Evolutionary conservation across 2,888 invertebrate genomes (phyloP), one percentile per base, ranked within the genome.

Genomic region (Latrodectus elegans): DNA sequence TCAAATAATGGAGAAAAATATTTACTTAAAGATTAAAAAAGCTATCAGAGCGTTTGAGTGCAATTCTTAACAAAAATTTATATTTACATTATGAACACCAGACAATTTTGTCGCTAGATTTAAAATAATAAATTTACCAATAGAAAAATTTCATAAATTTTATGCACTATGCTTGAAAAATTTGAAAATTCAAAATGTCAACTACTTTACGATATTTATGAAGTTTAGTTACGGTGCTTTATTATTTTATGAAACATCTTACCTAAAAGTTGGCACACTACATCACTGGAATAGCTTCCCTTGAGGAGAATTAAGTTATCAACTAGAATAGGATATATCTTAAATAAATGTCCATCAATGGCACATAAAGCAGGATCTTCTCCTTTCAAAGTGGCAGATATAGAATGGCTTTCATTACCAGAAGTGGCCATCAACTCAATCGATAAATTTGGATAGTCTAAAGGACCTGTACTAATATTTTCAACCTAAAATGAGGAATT

Each of bases 241-340:
- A 22, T 22, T 22, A 22, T 53, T 67, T 52, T n/a, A 10, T 49
- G 15, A 64, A 76, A 17, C 17, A n/a, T 9, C 65, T 64, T 70
- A 88, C 87, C 91, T 74, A 89, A 90, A 15, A 87, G 91, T 75
- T 70, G 82, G 17, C 65, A 49, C 8, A 70, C 68, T 10, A 60
- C 22, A 22, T 80, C 77, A 64, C 68, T 17, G 22, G 67, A 14
- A 38, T 78, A 49, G 8, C 52, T 49, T 52, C 76, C 80, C 51
- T 73, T 84, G 60, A 67, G 72, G 4, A 88, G n/a, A 49, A 88
- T 78, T n/a, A 85, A 53, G 38, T 82, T 81, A 10, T 72, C 70
- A 11, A 71, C 15, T 26, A 88, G 74, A 17, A 68, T 49, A 15
- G 76, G 78, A 12, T 60, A 74, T 8, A 73, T 73, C 38, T 74